Evolutionary conservation across 2,888 invertebrate genomes (phyloP).

Genomic region (Oeneis ivallda): DNA sequence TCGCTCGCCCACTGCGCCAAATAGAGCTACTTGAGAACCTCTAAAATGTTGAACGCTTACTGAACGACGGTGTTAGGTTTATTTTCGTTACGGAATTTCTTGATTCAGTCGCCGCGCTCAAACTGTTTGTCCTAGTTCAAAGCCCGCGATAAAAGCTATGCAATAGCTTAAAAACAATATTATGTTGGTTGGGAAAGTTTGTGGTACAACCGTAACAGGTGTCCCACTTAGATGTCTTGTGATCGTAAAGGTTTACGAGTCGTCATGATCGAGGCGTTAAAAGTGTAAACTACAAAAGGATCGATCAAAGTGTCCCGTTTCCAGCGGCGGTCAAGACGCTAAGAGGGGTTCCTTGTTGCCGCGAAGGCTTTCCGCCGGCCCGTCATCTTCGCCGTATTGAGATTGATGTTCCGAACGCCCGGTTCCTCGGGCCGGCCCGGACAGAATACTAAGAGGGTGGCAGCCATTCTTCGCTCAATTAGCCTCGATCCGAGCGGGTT

Average conservation of each 20-base stretch:
- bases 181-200: too few relatives aligned
- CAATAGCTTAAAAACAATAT: too few relatives aligned
- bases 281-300: constrained; percentile 45
- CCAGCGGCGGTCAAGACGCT: constrained; percentile 56
- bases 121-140: too few relatives aligned
- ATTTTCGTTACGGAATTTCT: too few relatives aligned
- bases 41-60: too few relatives aligned
- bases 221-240: background rate
- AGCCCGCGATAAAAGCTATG: too few relatives aligned
- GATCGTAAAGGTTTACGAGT: background rate
- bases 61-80: too few relatives aligned
- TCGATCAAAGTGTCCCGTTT: constrained; percentile 64
- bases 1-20: too few relatives aligned
- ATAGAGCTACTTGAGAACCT: too few relatives aligned
- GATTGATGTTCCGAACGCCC: constrained; percentile 74
- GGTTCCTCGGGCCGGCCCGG: constrained; percentile 54
- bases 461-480: constrained; percentile 76
- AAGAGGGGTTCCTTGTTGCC: constrained; percentile 77
- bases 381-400: constrained; percentile 77
- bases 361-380: constrained; percentile 65
- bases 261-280: constrained; percentile 26
- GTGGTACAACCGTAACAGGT: too few relatives aligned
- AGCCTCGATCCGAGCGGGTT: constrained; percentile 65
- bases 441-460: constrained; percentile 74
- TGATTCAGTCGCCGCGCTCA: too few relatives aligned